phyloP scores from a whole-genome alignment of 2,113 vertebrate genomes.

The Cephalophus harveyi region DNA sequence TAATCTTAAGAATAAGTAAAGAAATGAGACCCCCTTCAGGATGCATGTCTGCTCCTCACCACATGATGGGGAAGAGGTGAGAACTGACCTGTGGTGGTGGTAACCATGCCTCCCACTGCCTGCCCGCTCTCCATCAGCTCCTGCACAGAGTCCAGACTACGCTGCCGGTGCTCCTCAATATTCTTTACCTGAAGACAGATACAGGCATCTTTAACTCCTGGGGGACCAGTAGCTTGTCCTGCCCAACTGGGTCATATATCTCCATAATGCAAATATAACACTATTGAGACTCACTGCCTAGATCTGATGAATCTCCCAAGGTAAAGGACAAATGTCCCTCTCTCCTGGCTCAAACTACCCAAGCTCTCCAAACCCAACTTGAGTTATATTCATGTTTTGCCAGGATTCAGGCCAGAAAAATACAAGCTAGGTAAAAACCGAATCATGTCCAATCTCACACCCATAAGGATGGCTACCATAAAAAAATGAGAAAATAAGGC shows the following conservation, averaged over 20 bases:
- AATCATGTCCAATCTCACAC: not conserved
- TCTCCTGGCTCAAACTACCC: not conserved
- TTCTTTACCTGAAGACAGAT: slow-evolving; percentile 92
- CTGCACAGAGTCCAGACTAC: slow-evolving; percentile 94
- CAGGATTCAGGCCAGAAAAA: not conserved
- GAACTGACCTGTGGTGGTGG: slow-evolving; percentile 94
- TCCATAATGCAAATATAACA: not conserved
- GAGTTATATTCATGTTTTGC: not conserved
- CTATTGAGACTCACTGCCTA: not conserved
- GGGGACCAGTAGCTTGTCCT: not conserved
- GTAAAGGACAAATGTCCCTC: not conserved
- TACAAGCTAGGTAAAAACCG: slow-evolving; percentile 17
- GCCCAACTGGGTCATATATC: not conserved
- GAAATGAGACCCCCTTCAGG: not conserved
- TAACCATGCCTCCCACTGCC: slow-evolving; percentile 98
- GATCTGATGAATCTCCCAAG: not conserved
- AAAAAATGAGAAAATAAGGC: not conserved
- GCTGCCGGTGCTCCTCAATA: slow-evolving; percentile 95
- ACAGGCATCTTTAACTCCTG: not conserved
- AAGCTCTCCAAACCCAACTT: slow-evolving; percentile 11
- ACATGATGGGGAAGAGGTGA: not conserved
- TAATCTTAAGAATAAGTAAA: not conserved
- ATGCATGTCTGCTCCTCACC: not conserved
- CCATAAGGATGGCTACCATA: not conserved
- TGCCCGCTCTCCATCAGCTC: slow-evolving; percentile 99